Evolutionary conservation across 2,888 invertebrate species (phyloP).

Genomic region (Tachina lurida): DNA sequence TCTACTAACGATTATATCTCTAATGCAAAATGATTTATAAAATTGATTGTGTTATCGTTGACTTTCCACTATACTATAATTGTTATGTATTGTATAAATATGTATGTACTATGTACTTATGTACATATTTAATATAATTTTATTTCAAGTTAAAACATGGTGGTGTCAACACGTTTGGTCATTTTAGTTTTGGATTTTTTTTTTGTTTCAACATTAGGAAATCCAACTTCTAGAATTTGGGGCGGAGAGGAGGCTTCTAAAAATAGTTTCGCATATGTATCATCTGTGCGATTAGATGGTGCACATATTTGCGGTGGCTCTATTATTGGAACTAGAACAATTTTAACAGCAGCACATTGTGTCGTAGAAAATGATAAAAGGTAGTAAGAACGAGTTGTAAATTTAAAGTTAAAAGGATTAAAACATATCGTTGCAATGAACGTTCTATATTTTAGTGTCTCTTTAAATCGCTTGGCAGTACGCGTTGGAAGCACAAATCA

Average conservation of each 20-base stretch:
- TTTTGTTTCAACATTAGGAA: slow-evolving; percentile 33
- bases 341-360: slow-evolving; percentile 81
- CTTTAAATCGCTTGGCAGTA: slow-evolving; percentile 72
- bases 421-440: neutral
- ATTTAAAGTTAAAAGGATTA: neutral
- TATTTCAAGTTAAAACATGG: slow-evolving; percentile 33
- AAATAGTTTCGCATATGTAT: slow-evolving; percentile 78
- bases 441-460: slow-evolving; percentile 53
- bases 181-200: slow-evolving; percentile 24
- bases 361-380: slow-evolving; percentile 67
- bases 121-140: slow-evolving; percentile 24
- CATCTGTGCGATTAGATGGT: slow-evolving; percentile 79
- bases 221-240: slow-evolving; percentile 74
- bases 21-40: too few relatives aligned
- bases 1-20: too few relatives aligned
- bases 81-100: too few relatives aligned
- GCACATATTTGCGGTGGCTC: slow-evolving; percentile 79
- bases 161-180: slow-evolving; percentile 61
- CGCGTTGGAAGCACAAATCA: slow-evolving; percentile 82
- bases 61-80: too few relatives aligned
- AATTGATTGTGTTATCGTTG: too few relatives aligned
- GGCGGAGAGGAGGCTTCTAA: slow-evolving; percentile 79
- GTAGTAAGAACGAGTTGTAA: slow-evolving; percentile 67
- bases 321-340: slow-evolving; percentile 73
- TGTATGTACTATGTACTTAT: too few relatives aligned